Evolutionary conservation across 2,113 vertebrate genomes (phyloP), one percentile per base, ranked within the genome.

Genomic region (Suncus etruscus): DNA sequence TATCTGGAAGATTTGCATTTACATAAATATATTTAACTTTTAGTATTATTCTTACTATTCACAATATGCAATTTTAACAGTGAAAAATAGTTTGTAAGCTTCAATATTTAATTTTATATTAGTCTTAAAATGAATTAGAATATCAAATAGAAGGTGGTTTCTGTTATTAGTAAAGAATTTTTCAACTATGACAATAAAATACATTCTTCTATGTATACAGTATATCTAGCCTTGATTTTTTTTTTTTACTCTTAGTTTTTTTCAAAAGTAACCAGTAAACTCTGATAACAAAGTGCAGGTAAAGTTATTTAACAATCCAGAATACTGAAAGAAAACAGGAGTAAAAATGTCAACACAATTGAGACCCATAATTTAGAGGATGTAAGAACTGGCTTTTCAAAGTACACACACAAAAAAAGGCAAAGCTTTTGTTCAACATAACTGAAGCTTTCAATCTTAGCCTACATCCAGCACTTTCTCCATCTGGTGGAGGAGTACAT

Each of bases 391-490:
- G 14, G 4, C 77, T 90, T 87, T 68, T 91, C 12, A 65, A 8
- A 79, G 29, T 54, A 87, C 39, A 91, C 20, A 22, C 58, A 61
- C 16, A 66, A 92, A 84, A 91, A 79, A 24, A 95, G 65, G 82
- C 1, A 77, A 87, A 72, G 68, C 70, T 87, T 91, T 90, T 88
- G 70, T 90, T 91, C 31, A 80, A 86, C 92, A 75, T 77, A 85
- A 25, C 25, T 63, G 39, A 91, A 82, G 24, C 74, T 93, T 25
- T 89, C 82, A 78, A 50, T 93, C 68, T 91, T 58, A 24, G 54
- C n/a, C 47, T 83, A n/a, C 15, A 80, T 51, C 63, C 45, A 83
- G 50, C 12, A 85, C n/a, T 73, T 83, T 73, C 29, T 83, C 61
- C 87, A 76, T 84, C 31, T 51, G 6, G 66, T 82, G 29, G 51